These are phyloP conservation scores for Nephrotoma guestfalica DNA, from an alignment of 2,888 invertebrate species.

Conservation along the genomic window DNA sequence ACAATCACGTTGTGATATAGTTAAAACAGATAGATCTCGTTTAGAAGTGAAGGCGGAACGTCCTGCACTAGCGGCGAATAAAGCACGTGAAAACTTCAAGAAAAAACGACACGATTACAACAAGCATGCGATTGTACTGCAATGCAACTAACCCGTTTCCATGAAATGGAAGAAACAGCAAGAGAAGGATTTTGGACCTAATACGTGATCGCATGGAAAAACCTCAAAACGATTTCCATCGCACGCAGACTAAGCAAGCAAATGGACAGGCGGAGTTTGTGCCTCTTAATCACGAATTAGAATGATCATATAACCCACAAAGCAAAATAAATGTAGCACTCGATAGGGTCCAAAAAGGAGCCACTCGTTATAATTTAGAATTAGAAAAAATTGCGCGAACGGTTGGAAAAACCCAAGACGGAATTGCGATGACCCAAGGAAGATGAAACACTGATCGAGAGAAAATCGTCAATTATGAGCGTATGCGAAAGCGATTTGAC, in stretches of 20 bases:
- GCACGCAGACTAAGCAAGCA: conserved; percentile 72
- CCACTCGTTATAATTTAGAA: conserved; percentile 71
- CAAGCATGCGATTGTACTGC: conserved; percentile 81
- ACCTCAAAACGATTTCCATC: conserved; percentile 67
- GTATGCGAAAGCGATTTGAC: conserved; percentile 63
- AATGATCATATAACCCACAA: conserved; percentile 72
- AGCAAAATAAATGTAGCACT: conserved; percentile 72
- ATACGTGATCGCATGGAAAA: conserved; percentile 80
- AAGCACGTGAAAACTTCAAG: conserved; percentile 73
- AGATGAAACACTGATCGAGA: conserved; percentile 59
- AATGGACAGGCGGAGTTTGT: conserved; percentile 73
- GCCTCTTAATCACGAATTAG: conserved; percentile 70
- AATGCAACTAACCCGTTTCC: conserved; percentile 67
- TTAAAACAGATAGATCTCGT: conserved; percentile 77
- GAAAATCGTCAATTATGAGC: conserved; percentile 69
- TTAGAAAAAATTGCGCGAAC: conserved; percentile 80
- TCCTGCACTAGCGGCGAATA: conserved; percentile 59
- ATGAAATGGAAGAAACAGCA: conserved; percentile 82
- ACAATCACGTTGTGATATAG: conserved; percentile 75
- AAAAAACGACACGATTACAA: conserved; percentile 70
- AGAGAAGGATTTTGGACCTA: conserved; percentile 75
- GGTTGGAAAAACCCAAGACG: conserved; percentile 69
- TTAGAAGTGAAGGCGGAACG: conserved; percentile 76
- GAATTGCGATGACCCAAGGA: conserved; percentile 74
- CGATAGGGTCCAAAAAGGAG: conserved; percentile 81